Base-by-base conservation (phyloP, 1,140 invertebrate genomes). In the Portunus trituberculatus region DNA sequence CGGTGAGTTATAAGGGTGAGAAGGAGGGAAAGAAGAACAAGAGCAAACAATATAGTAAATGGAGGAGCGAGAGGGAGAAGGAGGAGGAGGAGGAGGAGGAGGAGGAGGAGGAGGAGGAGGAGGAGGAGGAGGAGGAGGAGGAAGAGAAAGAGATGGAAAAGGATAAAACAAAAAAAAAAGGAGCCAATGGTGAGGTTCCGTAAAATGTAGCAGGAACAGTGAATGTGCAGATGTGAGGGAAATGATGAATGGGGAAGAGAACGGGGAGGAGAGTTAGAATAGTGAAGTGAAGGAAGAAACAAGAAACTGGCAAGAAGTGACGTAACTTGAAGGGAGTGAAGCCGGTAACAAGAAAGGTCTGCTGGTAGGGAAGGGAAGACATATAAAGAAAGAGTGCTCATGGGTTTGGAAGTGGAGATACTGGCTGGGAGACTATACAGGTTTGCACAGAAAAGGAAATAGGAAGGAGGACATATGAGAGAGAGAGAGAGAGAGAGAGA, bases 1-100 rank as follows among this genome's bases (percentile, higher is more conserved):
- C 6, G 16, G 67, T n/a, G 25, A 76, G 67, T 76, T 76, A 76
- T 76, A 25, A 76, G 20, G 25, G 67, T 20, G 67, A 76, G 25
- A 8, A 76, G n/a, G 25, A 2, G 20, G 52, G n/a, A n/a, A 7
- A 76, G n/a, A 76, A 25, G 25, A 76, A 25, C 67, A 76, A n/a
- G n/a, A 76, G 67, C 67, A 76, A 76, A 76, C 67, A 76, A 76
- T 76, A 76, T 76, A 76, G 67, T 76, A 20, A 76, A 76, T 76
- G n/a, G 67, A 76, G 67, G n/a, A 76, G n/a, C 6, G 20, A n/a
- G 67, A 10, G 8, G 12, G 20, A 20, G 52, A 10, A 20, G 52
- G 12, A 59, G 1, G 20, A 59, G 52, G 20, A 20, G 52, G 12
- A 0, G 52, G 20, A 20, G 52, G 20, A 59, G 52, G 12, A 16